These are phyloP conservation scores for Drosophila acutilabella DNA, from an alignment of 2,888 invertebrate genomes.

Conservation along the genomic window DNA sequence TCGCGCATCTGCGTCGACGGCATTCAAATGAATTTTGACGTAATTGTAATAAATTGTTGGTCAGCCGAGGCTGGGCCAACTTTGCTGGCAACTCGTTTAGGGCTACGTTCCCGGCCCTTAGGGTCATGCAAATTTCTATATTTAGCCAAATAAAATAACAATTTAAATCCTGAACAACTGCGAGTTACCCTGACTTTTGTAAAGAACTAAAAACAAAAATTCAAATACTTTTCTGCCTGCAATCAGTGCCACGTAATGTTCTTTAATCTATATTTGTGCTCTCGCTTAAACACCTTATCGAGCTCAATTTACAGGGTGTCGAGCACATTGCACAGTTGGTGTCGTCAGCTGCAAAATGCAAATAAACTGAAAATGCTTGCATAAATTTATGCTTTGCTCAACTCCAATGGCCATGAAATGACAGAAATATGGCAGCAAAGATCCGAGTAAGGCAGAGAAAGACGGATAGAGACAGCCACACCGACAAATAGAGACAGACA, in stretches of 20 bases:
- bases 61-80: constrained; percentile 54
- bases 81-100: constrained; percentile 49
- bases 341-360: constrained; percentile 35
- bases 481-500: constrained; percentile 5
- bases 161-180: background rate
- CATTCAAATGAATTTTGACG: constrained; percentile 79
- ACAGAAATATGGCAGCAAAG: constrained; percentile 40
- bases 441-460: background rate
- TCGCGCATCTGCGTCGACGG: constrained; percentile 43
- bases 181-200: background rate
- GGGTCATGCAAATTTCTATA: constrained; percentile 37
- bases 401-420: constrained; percentile 53
- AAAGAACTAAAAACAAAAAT: too few relatives aligned
- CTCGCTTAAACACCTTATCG: background rate
- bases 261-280: background rate
- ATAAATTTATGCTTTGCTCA: constrained; percentile 36
- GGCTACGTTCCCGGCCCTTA: constrained; percentile 7
- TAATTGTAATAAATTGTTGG: constrained; percentile 81
- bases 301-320: constrained; percentile 5
- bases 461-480: constrained; percentile 6
- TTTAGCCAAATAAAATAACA: constrained; percentile 16
- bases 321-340: background rate
- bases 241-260: background rate
- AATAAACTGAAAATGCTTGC: constrained; percentile 41
- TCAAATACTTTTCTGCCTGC: too few relatives aligned